Percentiles rank a stretch among this genome's conserved stretches.
Conservation (phyloP, 2,113 vertebrate species). For the Ctenomys sociabilis region DNA sequence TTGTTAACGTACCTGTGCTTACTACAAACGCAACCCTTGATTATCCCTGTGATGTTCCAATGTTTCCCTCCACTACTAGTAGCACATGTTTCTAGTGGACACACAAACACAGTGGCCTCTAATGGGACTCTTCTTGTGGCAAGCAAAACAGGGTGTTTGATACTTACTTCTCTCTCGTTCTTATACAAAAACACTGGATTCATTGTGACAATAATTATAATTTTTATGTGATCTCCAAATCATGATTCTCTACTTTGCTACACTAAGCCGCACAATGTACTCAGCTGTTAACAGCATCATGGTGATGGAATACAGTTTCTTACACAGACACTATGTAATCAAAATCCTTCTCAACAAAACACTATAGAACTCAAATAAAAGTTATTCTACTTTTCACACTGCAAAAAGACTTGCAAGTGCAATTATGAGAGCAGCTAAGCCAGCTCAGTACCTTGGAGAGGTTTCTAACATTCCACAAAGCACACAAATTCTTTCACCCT, state of each 20-base stretch:
- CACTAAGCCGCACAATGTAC: background rate
- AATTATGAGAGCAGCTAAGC: background rate
- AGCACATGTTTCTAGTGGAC: background rate
- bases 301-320: background rate
- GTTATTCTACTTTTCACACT: constrained; percentile 3
- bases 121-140: background rate
- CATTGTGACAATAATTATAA: background rate
- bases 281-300: background rate
- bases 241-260: constrained; percentile 14
- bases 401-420: background rate
- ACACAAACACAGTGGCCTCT: background rate
- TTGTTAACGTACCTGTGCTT: background rate
- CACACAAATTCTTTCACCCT: background rate
- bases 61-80: background rate
- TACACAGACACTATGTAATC: background rate
- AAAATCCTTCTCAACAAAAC: constrained; percentile 42
- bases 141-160: background rate
- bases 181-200: background rate
- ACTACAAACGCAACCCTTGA: background rate
- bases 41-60: background rate
- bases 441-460: constrained; percentile 60
- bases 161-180: background rate
- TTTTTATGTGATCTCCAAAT: background rate
- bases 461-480: constrained; percentile 18
- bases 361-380: background rate